Evolutionary conservation across 2,113 vertebrate species (phyloP).

Genomic region (Urocitellus parryii): DNA sequence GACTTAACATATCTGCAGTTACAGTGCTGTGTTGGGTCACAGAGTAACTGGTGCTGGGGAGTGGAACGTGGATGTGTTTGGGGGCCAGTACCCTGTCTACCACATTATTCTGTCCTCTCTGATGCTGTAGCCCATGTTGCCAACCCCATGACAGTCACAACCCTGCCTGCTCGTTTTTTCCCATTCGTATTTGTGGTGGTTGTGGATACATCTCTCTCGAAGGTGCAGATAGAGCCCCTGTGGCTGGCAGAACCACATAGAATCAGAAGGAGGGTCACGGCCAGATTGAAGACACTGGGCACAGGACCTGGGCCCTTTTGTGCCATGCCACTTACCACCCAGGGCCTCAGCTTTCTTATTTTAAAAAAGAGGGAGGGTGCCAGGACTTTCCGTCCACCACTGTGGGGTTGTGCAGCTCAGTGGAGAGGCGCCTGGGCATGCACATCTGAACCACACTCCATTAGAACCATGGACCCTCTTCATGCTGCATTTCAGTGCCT

Average conservation of each 20-base stretch:
- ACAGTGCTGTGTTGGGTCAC: accelerated
- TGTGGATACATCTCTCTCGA: neutral
- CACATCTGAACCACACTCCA: accelerated
- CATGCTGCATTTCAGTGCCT: neutral
- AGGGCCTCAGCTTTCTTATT: neutral
- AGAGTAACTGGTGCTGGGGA: neutral
- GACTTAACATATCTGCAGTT: neutral
- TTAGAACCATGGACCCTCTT: accelerated
- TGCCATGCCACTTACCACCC: accelerated
- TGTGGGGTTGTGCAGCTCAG: neutral
- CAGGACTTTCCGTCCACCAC: accelerated
- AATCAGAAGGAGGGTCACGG: neutral
- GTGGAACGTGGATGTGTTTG: accelerated
- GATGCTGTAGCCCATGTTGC: accelerated
- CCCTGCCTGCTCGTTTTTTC: neutral
- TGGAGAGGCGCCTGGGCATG: accelerated
- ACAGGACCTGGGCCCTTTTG: neutral
- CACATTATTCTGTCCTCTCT: no score
- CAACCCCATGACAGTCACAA: accelerated
- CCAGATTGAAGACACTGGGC: accelerated
- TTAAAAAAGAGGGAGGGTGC: neutral
- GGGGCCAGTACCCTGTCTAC: neutral
- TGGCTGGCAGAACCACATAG: neutral
- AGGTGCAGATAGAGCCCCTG: neutral
- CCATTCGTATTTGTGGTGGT: accelerated